These are phyloP conservation scores for Hormaphis cornu DNA, from an alignment of 1,140 invertebrate genomes.

Conservation along the genomic window DNA sequence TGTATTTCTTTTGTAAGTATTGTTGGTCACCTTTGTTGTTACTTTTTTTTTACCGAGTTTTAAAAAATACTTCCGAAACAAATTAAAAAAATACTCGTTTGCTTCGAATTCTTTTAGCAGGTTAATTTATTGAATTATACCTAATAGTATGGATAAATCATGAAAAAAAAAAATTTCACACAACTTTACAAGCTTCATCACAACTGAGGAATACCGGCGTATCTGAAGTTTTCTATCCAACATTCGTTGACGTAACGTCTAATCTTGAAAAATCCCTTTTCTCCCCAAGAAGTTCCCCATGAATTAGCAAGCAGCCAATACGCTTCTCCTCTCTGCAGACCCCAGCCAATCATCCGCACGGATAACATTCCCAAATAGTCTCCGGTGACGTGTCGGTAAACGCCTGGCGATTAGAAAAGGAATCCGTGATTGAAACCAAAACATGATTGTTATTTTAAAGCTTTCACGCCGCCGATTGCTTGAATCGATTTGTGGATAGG, in stretches of 20 bases:
- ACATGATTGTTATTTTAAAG: too few relatives aligned
- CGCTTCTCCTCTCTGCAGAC: constrained; percentile 32
- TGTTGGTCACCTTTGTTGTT: too few relatives aligned
- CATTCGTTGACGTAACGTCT: constrained; percentile 62
- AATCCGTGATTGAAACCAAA: constrained; percentile 19
- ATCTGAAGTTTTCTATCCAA: constrained; percentile 56
- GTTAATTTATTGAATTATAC: too few relatives aligned
- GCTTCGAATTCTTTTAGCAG: too few relatives aligned
- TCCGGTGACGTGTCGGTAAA: constrained; percentile 72
- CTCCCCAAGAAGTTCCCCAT: constrained; percentile 50
- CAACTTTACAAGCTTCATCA: background rate
- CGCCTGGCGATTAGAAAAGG: constrained; percentile 46
- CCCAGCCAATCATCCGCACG: constrained; percentile 76
- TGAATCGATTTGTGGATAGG: too few relatives aligned
- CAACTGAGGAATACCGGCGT: constrained; percentile 59
- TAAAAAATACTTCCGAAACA: too few relatives aligned
- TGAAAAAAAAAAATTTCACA: too few relatives aligned
- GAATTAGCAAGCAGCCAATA: constrained; percentile 47
- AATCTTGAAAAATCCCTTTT: constrained; percentile 47
- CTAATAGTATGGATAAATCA: too few relatives aligned
- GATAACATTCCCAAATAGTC: constrained; percentile 75
- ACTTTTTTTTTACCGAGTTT: too few relatives aligned
- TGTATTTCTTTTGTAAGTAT: too few relatives aligned
- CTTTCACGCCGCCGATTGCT: too few relatives aligned
- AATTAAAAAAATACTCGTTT: too few relatives aligned